phyloP scores from a whole-genome alignment of 2,113 vertebrate genomes.

The Pterocles burchelli region DNA sequence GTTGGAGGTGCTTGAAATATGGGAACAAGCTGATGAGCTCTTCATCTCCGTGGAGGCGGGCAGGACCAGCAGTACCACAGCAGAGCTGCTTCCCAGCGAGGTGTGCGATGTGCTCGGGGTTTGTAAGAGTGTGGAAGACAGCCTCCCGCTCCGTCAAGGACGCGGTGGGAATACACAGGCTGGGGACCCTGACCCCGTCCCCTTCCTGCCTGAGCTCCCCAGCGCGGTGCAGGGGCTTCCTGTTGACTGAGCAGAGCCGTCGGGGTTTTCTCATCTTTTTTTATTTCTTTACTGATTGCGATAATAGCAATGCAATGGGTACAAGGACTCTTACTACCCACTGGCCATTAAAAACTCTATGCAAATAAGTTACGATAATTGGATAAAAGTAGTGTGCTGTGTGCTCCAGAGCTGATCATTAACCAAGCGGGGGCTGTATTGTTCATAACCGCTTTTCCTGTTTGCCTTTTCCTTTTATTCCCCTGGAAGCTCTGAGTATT shows the following conservation, averaged over 20 bases:
- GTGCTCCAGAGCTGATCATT: constrained; percentile 34
- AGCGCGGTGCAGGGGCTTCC: neutral
- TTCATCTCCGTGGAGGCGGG: neutral
- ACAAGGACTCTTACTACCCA: neutral
- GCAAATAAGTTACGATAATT: neutral
- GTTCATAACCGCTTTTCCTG: constrained; percentile 56
- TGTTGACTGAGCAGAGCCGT: neutral
- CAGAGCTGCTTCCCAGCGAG: neutral
- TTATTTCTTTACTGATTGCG: neutral
- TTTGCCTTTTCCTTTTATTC: constrained; percentile 53
- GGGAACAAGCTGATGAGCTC: neutral
- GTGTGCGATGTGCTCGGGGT: neutral
- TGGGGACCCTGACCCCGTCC: constrained; percentile 13
- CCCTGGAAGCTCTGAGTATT: constrained; percentile 27
- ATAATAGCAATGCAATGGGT: neutral
- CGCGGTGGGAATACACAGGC: neutral
- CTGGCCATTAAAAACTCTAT: neutral
- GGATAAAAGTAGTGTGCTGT: neutral
- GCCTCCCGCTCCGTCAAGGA: neutral
- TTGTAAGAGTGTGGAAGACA: neutral
- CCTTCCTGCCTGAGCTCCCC: constrained; percentile 47
- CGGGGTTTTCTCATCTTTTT: neutral
- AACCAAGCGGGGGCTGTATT: constrained; percentile 16
- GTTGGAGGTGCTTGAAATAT: neutral
- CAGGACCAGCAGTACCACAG: neutral